phyloP scores from a whole-genome alignment of 2,888 invertebrate genomes.

The Mythimna albipuncta region DNA sequence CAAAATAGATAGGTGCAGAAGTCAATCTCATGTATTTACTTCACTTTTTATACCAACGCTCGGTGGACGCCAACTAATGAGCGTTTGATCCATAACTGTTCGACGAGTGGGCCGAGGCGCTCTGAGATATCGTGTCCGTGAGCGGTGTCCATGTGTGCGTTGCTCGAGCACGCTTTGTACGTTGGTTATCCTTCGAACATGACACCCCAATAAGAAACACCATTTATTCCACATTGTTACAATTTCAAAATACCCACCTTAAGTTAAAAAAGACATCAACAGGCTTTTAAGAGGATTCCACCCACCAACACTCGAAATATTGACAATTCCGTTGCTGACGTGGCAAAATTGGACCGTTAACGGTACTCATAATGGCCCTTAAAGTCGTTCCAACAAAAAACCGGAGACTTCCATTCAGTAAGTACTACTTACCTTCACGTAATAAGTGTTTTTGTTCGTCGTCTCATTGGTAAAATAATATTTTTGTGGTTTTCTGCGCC shows the following conservation, averaged over 20 bases:
- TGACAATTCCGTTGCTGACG: slow-evolving; percentile 49
- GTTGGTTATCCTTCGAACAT: too few relatives aligned
- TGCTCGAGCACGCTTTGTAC: too few relatives aligned
- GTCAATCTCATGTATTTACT: too few relatives aligned
- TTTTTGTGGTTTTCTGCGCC: slow-evolving; percentile 23
- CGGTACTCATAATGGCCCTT: slow-evolving; percentile 54
- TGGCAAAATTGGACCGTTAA: slow-evolving; percentile 55
- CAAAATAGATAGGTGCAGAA: too few relatives aligned
- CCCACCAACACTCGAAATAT: slow-evolving; percentile 55
- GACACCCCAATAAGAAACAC: not conserved
- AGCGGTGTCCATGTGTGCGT: too few relatives aligned
- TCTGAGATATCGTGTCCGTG: too few relatives aligned
- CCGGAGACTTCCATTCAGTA: slow-evolving; percentile 48
- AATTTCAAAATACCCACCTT: slow-evolving; percentile 29
- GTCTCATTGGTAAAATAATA: slow-evolving; percentile 36
- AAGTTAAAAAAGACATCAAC: slow-evolving; percentile 18
- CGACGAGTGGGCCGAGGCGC: too few relatives aligned
- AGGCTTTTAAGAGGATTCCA: slow-evolving; percentile 23
- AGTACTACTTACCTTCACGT: slow-evolving; percentile 51
- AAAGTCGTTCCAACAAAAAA: slow-evolving; percentile 56
- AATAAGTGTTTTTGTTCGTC: slow-evolving; percentile 54
- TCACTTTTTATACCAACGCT: too few relatives aligned
- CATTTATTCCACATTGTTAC: slow-evolving; percentile 12
- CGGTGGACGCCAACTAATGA: too few relatives aligned
- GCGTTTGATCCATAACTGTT: too few relatives aligned